phyloP scores from a whole-genome alignment of 2,797 vertebrate genomes.

The Steatocranus sp. region DNA sequence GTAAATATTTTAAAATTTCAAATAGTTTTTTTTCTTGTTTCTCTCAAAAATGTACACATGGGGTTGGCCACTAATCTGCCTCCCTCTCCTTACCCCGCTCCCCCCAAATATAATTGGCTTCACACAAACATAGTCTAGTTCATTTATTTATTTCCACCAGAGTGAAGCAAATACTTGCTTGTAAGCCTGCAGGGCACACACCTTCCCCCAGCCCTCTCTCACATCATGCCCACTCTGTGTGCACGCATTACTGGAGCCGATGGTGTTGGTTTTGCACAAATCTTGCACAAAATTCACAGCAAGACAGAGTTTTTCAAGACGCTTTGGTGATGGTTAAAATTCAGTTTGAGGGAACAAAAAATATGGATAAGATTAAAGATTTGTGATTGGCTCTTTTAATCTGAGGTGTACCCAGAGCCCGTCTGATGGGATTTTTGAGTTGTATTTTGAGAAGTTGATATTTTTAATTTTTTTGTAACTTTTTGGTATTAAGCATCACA shows the following conservation, averaged over 20 bases:
- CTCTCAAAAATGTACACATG: neutral
- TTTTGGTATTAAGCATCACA: neutral
- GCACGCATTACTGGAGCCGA: neutral
- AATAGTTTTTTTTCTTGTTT: neutral
- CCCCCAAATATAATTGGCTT: constrained; percentile 10
- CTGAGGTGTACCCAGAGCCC: neutral
- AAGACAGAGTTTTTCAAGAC: neutral
- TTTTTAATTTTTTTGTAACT: neutral
- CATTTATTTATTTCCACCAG: constrained; percentile 71
- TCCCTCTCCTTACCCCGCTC: neutral
- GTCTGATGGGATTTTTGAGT: neutral
- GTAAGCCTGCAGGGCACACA: constrained; percentile 48
- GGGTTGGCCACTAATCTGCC: neutral
- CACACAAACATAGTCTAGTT: constrained; percentile 67
- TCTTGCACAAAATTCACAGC: neutral
- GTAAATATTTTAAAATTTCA: neutral
- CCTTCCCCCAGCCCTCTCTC: neutral
- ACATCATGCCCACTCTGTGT: neutral
- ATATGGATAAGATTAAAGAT: neutral
- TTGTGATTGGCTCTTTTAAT: neutral
- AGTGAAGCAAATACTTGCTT: constrained; percentile 56
- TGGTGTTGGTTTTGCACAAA: neutral
- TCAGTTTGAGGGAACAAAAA: neutral
- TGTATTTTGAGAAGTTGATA: neutral
- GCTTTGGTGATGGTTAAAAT: neutral